Evolutionary conservation across 2,888 invertebrate species (phyloP).

Genomic region (Synergus japonicus): DNA sequence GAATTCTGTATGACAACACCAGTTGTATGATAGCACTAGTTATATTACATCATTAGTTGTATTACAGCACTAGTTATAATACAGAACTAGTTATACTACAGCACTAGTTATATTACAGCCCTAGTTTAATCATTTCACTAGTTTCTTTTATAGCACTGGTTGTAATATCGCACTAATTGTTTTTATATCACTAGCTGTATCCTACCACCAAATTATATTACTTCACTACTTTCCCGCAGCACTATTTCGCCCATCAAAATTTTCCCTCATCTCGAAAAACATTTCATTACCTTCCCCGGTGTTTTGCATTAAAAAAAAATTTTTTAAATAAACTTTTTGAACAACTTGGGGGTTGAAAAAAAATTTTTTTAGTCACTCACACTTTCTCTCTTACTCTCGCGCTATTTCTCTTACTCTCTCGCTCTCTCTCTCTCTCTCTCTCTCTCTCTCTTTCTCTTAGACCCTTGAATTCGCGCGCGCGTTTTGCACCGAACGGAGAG

Average conservation of each 20-base stretch:
- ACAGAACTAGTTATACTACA: no score
- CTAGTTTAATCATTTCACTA: neutral
- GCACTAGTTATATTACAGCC: neutral
- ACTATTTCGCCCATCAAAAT: no score
- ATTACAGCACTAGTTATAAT: neutral
- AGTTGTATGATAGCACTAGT: neutral
- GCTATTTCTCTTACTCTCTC: neutral
- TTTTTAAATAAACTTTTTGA: neutral
- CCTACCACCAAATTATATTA: no score
- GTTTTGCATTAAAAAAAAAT: neutral
- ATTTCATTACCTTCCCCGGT: neutral
- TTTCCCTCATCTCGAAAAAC: neutral
- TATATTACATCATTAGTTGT: neutral
- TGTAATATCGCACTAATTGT: no score
- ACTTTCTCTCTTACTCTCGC: conserved; percentile 35
- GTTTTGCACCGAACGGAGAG: conserved; percentile 45
- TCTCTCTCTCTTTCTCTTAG: neutral
- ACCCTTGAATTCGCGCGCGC: conserved; percentile 16
- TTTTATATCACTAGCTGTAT: no score
- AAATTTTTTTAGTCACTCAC: neutral
- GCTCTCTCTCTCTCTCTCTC: neutral
- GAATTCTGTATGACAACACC: neutral
- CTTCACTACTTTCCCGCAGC: no score
- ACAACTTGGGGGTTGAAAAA: neutral
- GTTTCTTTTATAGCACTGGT: no score